phyloP scores from a whole-genome alignment of 2,888 invertebrate species.

The Tenthredo mesomela region DNA sequence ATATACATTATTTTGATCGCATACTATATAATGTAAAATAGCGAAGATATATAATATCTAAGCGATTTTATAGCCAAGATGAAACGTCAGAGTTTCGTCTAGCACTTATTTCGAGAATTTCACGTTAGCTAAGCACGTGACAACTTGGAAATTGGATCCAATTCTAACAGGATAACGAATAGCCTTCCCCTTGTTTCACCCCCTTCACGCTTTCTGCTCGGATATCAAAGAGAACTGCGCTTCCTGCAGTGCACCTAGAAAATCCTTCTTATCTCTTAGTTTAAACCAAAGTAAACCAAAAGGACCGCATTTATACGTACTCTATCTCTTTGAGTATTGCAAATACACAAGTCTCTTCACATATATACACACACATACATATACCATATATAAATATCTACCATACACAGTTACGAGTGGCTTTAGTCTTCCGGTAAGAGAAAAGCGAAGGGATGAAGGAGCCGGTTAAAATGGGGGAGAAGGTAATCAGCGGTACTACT shows the following conservation, averaged over 20 bases:
- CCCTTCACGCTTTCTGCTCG: slow-evolving; percentile 8
- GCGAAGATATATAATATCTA: background rate
- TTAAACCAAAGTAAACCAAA: slow-evolving; percentile 59
- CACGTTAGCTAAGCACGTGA: slow-evolving; percentile 46
- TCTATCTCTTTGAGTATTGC: background rate
- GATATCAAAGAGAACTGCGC: slow-evolving; percentile 42
- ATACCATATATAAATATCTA: background rate
- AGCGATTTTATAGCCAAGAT: background rate
- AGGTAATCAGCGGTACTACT: slow-evolving; percentile 61
- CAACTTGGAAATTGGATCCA: slow-evolving; percentile 46
- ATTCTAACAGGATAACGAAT: slow-evolving; percentile 44
- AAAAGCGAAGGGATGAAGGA: slow-evolving; percentile 12
- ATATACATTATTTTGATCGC: background rate
- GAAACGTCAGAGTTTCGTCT: slow-evolving; percentile 19
- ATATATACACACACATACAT: background rate
- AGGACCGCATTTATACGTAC: background rate
- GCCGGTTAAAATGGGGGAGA: slow-evolving; percentile 1
- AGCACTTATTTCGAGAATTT: slow-evolving; percentile 27
- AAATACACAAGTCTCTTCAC: background rate
- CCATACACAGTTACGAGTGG: background rate
- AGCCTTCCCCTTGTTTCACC: slow-evolving; percentile 23
- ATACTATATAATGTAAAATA: background rate
- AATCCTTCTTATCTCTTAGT: slow-evolving; percentile 45
- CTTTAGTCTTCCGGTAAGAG: slow-evolving; percentile 2
- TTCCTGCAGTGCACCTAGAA: slow-evolving; percentile 20